These are phyloP conservation scores for Meandrina meandrites DNA, from an alignment of 92 coral and sea anemone species.

Conservation along the genomic window DNA sequence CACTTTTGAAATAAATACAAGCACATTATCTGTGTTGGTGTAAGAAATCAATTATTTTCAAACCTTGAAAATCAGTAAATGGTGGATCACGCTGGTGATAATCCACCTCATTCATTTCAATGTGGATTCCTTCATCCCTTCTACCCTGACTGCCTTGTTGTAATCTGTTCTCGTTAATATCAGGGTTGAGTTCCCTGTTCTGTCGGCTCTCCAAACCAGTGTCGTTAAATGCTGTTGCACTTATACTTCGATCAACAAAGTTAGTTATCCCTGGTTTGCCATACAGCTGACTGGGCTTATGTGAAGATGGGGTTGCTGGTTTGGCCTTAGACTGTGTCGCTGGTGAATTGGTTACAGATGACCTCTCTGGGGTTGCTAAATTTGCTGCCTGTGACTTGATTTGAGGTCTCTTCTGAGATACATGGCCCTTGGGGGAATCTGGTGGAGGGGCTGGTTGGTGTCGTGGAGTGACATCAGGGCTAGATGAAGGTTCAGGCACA, in stretches of 20 bases:
- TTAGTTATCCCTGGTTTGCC: constrained; percentile 74
- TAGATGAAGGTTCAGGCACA: constrained; percentile 69
- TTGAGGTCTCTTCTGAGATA: constrained; percentile 42
- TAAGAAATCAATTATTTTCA: too few species aligned
- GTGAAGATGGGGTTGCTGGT: constrained; percentile 44
- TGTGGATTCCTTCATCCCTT: constrained; percentile 36
- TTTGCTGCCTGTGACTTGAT: constrained; percentile 29
- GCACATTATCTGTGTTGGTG: too few species aligned
- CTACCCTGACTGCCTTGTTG: constrained; percentile 22
- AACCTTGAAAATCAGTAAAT: constrained; percentile 91
- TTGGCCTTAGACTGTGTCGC: background rate
- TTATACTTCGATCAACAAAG: constrained; percentile 66
- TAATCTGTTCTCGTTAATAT: constrained; percentile 44
- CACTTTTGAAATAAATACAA: too few species aligned
- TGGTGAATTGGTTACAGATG: constrained; percentile 41
- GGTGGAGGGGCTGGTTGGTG: constrained; percentile 75
- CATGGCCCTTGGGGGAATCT: constrained; percentile 37
- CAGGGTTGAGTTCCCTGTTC: constrained; percentile 43
- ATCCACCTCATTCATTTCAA: constrained; percentile 69
- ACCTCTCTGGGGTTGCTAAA: constrained; percentile 33
- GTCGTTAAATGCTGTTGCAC: constrained; percentile 47
- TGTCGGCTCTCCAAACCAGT: constrained; percentile 45
- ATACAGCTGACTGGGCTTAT: constrained; percentile 74
- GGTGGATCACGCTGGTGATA: constrained; percentile 73
- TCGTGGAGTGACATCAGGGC: constrained; percentile 73